Evolutionary conservation across 2,888 invertebrate species (phyloP).

Genomic region (Clistopyga incitator): DNA sequence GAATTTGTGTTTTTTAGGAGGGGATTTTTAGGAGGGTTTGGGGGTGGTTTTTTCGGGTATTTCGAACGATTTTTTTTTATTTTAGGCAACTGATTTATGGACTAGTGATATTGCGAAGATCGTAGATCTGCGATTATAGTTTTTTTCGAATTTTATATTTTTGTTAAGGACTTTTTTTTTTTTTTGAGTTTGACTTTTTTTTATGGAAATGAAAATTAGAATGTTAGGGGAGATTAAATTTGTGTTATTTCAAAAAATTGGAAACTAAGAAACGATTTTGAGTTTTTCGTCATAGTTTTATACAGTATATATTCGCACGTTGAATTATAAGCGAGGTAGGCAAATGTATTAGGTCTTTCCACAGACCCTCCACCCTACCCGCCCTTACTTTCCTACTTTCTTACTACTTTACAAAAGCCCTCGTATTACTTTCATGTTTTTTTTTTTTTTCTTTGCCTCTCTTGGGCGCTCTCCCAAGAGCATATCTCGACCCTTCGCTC

Average conservation of each 20-base stretch:
- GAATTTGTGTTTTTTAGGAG: not conserved
- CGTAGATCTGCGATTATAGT: too few relatives aligned
- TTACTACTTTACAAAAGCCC: slow-evolving; percentile 26
- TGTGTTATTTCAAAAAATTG: not conserved
- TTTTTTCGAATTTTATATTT: too few relatives aligned
- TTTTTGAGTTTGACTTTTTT: too few relatives aligned
- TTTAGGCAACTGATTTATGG: too few relatives aligned
- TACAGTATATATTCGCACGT: slow-evolving; percentile 12
- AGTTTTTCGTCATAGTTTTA: not conserved
- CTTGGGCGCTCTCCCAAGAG: slow-evolving; percentile 2
- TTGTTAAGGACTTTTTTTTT: too few relatives aligned
- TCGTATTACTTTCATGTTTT: slow-evolving; percentile 50
- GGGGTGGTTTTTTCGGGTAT: not conserved
- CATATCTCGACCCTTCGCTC: slow-evolving; percentile 23
- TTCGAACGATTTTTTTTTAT: not conserved
- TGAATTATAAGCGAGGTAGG: slow-evolving; percentile 12
- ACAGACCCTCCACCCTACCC: not conserved
- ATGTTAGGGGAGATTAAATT: not conserved
- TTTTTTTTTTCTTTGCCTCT: slow-evolving; percentile 51
- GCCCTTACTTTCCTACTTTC: slow-evolving; percentile 6
- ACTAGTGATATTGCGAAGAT: too few relatives aligned
- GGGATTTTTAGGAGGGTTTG: too few relatives aligned
- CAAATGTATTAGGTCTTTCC: not conserved
- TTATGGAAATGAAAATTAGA: not conserved
- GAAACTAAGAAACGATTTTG: not conserved